Evolutionary conservation across 2,888 invertebrate genomes (phyloP), one percentile per base, ranked within the genome.

Genomic region (Mamestra brassicae): DNA sequence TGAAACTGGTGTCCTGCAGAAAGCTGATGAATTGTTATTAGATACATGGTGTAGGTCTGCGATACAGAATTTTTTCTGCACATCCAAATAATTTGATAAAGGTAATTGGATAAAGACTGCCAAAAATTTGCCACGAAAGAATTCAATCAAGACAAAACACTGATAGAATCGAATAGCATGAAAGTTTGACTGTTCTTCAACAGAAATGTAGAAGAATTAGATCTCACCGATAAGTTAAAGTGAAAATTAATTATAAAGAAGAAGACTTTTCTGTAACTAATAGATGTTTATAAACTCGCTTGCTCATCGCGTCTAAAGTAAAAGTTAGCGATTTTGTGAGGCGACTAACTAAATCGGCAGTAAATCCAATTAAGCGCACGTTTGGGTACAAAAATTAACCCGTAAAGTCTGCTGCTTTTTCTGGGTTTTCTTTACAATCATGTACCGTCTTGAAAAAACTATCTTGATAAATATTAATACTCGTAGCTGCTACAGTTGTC

Each of bases 331-430:
- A 55, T 52, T 45, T 61, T 54, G 15, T 52, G 62, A 69, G 6
- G 54, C 42, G 45, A 55, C 50, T 26, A 36, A 6, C 13, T 68
- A 47, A 70, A 55, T 71, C n/a, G 13, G 3, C 8, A 13, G 26
- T 65, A 66, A 78, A 66, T 77, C 17, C 13, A 57, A 66, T 45
- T 62, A 66, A 15, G 57, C 11, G 4, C 42, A 62, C 10, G 4
- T 38, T 7, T 38, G 13, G 26, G 4, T n/a, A 62, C 10, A 42
- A 55, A 77, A 66, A 26, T 50, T 38, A 45, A 58, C 15, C 38
- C 57, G 11, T 62, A 52, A 52, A 66, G 0, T 71, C 45, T 38
- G 15, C 11, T 66, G 26, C 26, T 26, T 38, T 55, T 36, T 6
- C 4, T 34, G 5, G 11, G n/a, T 45, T 65, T 47, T 55, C 7